Base-by-base conservation (phyloP, 2,113 vertebrate species). In the Rana temporaria region DNA sequence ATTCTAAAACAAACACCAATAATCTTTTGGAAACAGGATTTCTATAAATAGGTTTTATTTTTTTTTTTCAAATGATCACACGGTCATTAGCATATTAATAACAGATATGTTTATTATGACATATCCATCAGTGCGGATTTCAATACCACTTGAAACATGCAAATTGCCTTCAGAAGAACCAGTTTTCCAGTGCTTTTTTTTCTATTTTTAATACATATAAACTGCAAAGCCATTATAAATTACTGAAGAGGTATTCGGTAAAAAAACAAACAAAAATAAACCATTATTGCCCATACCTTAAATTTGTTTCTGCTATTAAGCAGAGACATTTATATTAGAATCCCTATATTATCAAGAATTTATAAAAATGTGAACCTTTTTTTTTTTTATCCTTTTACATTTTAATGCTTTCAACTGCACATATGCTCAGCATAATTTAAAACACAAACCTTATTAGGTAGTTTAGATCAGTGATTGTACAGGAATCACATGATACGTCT, bases 51-150 rank as follows among this genome's bases (percentile, higher is more conserved):
- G 93, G 81, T 92, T 90, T 95, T 93, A 92, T 91, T 93, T 93
- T 88, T 93, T 91, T 93, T 93, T 91, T 93, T 92, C 92, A 93
- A 95, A 93, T 92, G 90, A 92, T 92, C 92, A 91, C 87, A 92
- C 87, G 91, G 89, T 90, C 91, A 91, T 92, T 88, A 92, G 88
- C 90, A 93, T 93, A 94, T 93, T 95, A 94, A 93, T 97, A 96
- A 97, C 93, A 96, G 96, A 98, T 98, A 98, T 97, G 97, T 97
- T 99, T 98, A 99, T 98, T 98, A 95, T 95, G 95, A 95, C 95
- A 99, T 97, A 99, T 96, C 97, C 93, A 98, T 97, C 97, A 97
- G 95, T 97, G 96, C 92, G 95, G 94, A 94, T 95, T 97, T 95
- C 92, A 96, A 96, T 94, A 96, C 94, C 95, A 94, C 90, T 95